Evolutionary conservation across 2,888 invertebrate genomes (phyloP).

Genomic region (Seira ritae): DNA sequence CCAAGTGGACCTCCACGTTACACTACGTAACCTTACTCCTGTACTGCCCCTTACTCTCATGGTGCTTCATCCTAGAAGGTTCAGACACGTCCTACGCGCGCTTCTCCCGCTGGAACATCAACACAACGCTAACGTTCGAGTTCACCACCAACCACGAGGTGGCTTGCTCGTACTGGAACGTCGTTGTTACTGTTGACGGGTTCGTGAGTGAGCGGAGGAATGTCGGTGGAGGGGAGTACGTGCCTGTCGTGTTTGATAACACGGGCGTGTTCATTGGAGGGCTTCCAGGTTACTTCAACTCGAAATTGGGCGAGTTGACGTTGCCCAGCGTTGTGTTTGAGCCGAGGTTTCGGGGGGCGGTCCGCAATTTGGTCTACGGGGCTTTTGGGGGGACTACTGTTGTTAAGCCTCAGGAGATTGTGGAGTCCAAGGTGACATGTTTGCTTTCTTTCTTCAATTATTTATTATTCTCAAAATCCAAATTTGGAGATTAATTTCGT

Average conservation of each 20-base stretch:
- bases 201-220: constrained; percentile 64
- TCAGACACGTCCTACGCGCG: constrained; percentile 38
- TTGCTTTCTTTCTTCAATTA: too few relatives aligned
- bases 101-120: constrained; percentile 47
- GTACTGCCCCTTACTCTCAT: background rate
- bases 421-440: constrained; percentile 79
- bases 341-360: constrained; percentile 92
- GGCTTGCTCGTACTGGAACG: constrained; percentile 72
- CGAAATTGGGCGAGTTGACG: constrained; percentile 89
- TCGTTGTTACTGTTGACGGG: constrained; percentile 67
- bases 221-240: constrained; percentile 14
- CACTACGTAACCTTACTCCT: too few relatives aligned
- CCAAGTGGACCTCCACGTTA: too few relatives aligned
- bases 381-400: constrained; percentile 80
- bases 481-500: too few relatives aligned
- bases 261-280: constrained; percentile 98
- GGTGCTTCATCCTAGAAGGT: constrained; percentile 38
- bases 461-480: background rate
- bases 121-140: constrained; percentile 80
- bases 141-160: constrained; percentile 94
- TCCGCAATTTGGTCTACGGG: constrained; percentile 93
- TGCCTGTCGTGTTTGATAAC: constrained; percentile 81
- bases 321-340: constrained; percentile 95
- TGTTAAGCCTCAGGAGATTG: constrained; percentile 89
- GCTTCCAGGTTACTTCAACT: constrained; percentile 93